Evolutionary conservation across 2,888 invertebrate genomes (phyloP).

Genomic region (Mystacides longicornis): DNA sequence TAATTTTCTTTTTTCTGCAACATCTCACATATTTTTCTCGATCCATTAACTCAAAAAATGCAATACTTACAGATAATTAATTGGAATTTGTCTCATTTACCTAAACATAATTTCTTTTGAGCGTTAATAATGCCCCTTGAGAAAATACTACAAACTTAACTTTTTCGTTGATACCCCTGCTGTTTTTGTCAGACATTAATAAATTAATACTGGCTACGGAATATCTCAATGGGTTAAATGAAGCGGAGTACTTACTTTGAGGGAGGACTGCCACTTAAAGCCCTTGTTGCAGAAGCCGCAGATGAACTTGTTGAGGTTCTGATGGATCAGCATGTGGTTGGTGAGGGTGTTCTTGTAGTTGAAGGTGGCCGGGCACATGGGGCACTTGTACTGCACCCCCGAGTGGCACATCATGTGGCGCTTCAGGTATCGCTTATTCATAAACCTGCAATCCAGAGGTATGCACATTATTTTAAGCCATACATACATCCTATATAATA

Average conservation of each 20-base stretch:
- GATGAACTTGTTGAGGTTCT: neutral
- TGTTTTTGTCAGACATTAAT: too few relatives aligned
- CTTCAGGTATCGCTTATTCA: neutral
- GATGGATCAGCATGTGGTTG: neutral
- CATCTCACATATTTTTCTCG: too few relatives aligned
- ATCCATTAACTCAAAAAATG: too few relatives aligned
- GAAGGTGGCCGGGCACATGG: neutral
- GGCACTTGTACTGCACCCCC: neutral
- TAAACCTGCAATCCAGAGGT: neutral
- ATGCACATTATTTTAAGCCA: too few relatives aligned
- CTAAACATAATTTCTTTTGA: too few relatives aligned
- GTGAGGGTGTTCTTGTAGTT: neutral
- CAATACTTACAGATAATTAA: too few relatives aligned
- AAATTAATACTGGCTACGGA: neutral
- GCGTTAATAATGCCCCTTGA: too few relatives aligned
- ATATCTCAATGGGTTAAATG: neutral
- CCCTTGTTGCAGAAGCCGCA: slow-evolving; percentile 7
- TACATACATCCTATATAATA: too few relatives aligned
- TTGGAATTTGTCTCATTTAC: too few relatives aligned
- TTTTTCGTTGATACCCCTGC: too few relatives aligned
- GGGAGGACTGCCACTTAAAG: slow-evolving; percentile 1
- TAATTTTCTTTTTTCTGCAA: too few relatives aligned
- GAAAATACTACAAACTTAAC: too few relatives aligned
- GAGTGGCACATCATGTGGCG: neutral
- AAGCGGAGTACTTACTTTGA: neutral